Conservation (phyloP, 2,888 invertebrate species). For the Rhogogaster chlorosoma region DNA sequence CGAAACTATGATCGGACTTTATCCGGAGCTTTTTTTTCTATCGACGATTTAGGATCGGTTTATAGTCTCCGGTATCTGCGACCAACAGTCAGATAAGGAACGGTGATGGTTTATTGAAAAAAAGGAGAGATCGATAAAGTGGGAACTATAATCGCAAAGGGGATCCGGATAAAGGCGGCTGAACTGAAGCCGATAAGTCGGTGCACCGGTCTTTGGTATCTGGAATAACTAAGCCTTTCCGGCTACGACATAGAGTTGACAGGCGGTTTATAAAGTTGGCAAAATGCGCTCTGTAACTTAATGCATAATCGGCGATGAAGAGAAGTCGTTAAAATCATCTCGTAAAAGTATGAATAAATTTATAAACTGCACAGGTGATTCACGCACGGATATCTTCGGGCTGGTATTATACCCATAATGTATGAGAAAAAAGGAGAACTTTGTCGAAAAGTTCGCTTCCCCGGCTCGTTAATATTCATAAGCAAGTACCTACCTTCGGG, state of each 20-base stretch:
- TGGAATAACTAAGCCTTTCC: background rate
- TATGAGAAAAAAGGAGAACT: background rate
- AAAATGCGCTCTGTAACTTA: background rate
- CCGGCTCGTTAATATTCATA: slow-evolving; percentile 30
- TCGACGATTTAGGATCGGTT: background rate
- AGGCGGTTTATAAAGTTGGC: background rate
- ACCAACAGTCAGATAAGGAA: background rate
- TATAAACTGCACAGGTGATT: background rate
- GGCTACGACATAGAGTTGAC: background rate
- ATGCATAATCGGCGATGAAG: background rate
- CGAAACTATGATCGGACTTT: background rate
- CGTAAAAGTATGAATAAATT: background rate
- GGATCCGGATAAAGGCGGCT: background rate
- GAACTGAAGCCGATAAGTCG: background rate
- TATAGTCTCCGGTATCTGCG: background rate
- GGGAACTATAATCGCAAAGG: background rate
- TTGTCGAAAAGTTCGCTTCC: background rate
- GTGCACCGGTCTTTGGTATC: background rate
- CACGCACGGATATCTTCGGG: background rate
- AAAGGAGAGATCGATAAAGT: background rate
- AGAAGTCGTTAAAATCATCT: background rate
- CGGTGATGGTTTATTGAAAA: background rate
- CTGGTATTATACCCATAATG: background rate
- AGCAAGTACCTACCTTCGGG: background rate
- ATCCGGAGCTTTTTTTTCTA: background rate